A percentile compares a stretch with the other conserved stretches of the same genome.
These are phyloP conservation scores for Perodicticus potto DNA, from an alignment of 2,797 vertebrate genomes.

Conservation along the genomic window DNA sequence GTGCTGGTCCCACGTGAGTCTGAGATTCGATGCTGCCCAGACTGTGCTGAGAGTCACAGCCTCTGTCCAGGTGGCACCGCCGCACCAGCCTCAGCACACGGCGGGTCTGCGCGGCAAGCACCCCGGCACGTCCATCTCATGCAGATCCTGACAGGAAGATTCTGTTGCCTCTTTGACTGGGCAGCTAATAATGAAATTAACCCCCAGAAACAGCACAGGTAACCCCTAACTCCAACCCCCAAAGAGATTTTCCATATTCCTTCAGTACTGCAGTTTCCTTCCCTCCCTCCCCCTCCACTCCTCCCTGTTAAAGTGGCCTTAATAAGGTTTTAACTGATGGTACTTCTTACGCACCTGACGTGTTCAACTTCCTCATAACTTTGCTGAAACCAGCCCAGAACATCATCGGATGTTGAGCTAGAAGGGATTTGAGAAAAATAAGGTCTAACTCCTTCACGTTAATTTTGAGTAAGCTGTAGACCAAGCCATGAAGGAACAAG, in stretches of 20 bases:
- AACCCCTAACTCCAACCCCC: neutral
- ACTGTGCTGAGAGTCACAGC: neutral
- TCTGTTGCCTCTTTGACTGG: neutral
- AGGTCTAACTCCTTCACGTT: neutral
- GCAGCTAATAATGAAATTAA: neutral
- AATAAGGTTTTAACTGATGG: neutral
- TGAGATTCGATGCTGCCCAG: neutral
- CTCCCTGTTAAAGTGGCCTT: neutral
- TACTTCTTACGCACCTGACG: neutral
- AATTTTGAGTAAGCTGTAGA: neutral
- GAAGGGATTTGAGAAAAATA: neutral
- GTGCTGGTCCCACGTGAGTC: neutral
- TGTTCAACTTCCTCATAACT: neutral
- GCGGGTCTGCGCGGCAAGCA: neutral
- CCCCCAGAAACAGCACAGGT: neutral
- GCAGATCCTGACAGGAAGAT: neutral
- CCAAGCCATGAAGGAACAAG: neutral
- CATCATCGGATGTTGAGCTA: neutral
- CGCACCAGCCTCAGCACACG: fast-evolving
- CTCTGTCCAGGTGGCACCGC: neutral
- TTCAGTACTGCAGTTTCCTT: neutral
- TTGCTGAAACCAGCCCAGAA: neutral
- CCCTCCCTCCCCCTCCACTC: neutral
- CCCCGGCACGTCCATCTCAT: neutral
- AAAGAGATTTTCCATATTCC: neutral